Evolutionary conservation across 2,113 vertebrate genomes (phyloP).

Genomic region (Corythaixoides concolor): DNA sequence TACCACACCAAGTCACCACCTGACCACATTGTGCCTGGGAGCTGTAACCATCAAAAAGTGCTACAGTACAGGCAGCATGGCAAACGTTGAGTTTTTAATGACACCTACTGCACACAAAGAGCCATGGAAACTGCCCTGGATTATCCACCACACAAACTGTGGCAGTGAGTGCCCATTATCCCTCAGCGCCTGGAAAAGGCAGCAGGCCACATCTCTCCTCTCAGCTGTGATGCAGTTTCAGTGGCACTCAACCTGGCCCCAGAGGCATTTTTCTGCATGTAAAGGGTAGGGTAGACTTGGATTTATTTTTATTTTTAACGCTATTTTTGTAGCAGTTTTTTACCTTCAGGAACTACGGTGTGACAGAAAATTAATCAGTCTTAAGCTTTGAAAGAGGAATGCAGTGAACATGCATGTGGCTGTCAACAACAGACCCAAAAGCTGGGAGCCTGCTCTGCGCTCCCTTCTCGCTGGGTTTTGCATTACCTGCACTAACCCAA

Average conservation of each 20-base stretch:
- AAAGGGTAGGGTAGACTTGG: not conserved
- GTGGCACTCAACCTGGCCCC: not conserved
- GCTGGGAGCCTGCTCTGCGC: not conserved
- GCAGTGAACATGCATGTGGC: not conserved
- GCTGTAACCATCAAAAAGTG: not conserved
- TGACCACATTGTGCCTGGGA: not conserved
- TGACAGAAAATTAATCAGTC: not conserved
- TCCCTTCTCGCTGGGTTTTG: not conserved
- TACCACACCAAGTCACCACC: not conserved
- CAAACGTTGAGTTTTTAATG: slow-evolving; percentile 20
- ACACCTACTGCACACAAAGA: not conserved
- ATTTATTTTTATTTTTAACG: not conserved
- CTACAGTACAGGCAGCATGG: not conserved
- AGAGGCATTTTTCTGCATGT: not conserved
- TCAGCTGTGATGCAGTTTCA: not conserved
- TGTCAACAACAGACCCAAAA: not conserved
- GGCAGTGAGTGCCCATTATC: not conserved
- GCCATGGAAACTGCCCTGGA: not conserved
- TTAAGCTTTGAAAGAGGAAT: not conserved
- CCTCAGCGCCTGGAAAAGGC: not conserved
- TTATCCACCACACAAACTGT: not conserved
- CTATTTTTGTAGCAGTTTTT: not conserved
- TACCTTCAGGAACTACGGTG: not conserved
- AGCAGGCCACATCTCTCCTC: not conserved
- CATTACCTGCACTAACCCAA: not conserved